Conservation (phyloP, 2,797 vertebrate species). For the Scleropages formosus region DNA sequence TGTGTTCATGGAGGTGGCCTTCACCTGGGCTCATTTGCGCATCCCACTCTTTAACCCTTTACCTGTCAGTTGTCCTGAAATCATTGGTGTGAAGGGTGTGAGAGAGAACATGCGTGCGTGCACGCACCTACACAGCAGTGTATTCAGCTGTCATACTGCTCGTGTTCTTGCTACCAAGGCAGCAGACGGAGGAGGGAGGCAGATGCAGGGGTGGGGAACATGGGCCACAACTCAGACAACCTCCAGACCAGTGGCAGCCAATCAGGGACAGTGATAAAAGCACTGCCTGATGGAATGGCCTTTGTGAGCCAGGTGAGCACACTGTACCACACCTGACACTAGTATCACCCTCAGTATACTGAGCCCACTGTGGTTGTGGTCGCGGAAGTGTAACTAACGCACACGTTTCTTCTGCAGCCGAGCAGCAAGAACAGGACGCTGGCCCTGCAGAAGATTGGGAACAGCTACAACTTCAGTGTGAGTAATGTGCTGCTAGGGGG, state of each 20-base stretch:
- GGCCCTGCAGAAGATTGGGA: constrained; percentile 48
- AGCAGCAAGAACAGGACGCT: constrained; percentile 41
- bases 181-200: too few relatives aligned
- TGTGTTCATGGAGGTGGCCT: too few relatives aligned
- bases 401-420: constrained; percentile 46
- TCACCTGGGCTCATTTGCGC: too few relatives aligned
- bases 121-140: too few relatives aligned
- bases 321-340: background rate
- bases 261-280: background rate
- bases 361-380: background rate
- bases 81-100: too few relatives aligned
- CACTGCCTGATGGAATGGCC: background rate
- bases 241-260: background rate
- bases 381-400: background rate
- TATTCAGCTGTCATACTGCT: too few relatives aligned
- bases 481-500: constrained; percentile 41
- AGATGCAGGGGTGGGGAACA: too few relatives aligned
- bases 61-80: too few relatives aligned
- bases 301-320: background rate
- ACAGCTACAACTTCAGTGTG: constrained; percentile 73
- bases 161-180: too few relatives aligned
- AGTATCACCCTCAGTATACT: constrained; percentile 26
- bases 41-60: too few relatives aligned
- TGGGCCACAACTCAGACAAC: too few relatives aligned
- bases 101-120: too few relatives aligned